Evolutionary conservation across 2,888 invertebrate species (phyloP).

Genomic region (Tortricodes alternella): DNA sequence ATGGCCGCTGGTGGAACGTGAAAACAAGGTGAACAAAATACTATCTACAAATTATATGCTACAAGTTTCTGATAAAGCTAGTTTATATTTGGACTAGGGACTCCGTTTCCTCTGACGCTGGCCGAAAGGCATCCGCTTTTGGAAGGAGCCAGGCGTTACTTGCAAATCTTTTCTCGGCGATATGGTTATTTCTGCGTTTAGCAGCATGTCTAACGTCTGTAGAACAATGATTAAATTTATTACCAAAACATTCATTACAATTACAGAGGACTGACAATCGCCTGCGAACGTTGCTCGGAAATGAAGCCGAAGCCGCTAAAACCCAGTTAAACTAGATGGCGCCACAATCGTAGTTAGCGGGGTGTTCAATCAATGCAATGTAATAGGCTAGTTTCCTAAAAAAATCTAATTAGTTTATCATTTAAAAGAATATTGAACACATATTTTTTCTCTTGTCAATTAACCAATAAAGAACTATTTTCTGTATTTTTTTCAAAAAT

Average conservation of each 20-base stretch:
- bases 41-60: conserved; percentile 7
- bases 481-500: too few species aligned
- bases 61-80: not conserved
- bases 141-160: conserved; percentile 44
- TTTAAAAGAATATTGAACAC: too few species aligned
- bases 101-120: conserved; percentile 45
- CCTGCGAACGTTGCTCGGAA: not conserved
- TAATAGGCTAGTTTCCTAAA: too few species aligned
- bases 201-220: conserved; percentile 59
- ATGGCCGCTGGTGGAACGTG: not conserved
- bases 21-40: not conserved
- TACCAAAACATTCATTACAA: not conserved
- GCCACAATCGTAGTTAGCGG: too few species aligned
- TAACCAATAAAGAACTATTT: too few species aligned
- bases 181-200: conserved; percentile 55
- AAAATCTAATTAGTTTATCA: too few species aligned
- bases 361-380: too few species aligned
- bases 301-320: too few species aligned
- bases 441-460: too few species aligned
- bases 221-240: not conserved
- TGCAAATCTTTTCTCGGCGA: conserved; percentile 27
- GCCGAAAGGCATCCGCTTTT: conserved; percentile 47
- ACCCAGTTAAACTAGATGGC: too few species aligned
- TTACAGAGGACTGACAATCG: not conserved
- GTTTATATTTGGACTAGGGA: not conserved